These are phyloP conservation scores for Apogon hyalosoma DNA, from an alignment of 2,797 vertebrate genomes.

Conservation along the genomic window DNA sequence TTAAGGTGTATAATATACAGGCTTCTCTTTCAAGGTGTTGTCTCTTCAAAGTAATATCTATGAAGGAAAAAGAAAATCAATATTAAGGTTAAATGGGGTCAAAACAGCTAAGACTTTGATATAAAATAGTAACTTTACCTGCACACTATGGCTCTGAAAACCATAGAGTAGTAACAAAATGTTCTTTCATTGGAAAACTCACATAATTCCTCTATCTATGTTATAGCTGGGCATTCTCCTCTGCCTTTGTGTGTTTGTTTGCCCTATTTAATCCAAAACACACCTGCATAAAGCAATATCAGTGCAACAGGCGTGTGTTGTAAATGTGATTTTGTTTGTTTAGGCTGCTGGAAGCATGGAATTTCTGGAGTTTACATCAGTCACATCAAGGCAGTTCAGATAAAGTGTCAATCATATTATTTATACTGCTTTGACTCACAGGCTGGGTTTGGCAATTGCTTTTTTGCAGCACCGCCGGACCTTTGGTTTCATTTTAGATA, in stretches of 20 bases:
- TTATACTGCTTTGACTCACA: conserved; percentile 1
- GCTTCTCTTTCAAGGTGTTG: conserved; percentile 10
- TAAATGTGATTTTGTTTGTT: not conserved
- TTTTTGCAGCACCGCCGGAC: not conserved
- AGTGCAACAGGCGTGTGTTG: not conserved
- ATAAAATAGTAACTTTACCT: conserved; percentile 24
- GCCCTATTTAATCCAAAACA: not conserved
- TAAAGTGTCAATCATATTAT: conserved; percentile 20
- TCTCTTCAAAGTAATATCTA: conserved; percentile 47
- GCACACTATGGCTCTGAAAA: conserved; percentile 5
- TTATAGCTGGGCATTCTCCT: not conserved
- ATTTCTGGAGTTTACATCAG: conserved; percentile 34
- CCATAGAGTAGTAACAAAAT: not conserved
- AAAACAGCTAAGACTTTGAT: conserved; percentile 34
- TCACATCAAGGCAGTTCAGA: conserved; percentile 16
- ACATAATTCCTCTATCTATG: not conserved
- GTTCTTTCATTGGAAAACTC: not conserved
- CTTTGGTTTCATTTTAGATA: not conserved
- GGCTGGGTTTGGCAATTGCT: not conserved
- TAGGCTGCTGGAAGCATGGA: not conserved
- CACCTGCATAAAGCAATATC: no score
- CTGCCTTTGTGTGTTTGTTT: not conserved
- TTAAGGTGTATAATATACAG: conserved; percentile 40
- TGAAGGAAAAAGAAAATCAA: conserved; percentile 42
- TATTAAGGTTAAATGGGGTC: conserved; percentile 42